phyloP scores from a whole-genome alignment of 2,113 vertebrate species.

The Climacteris rufus region DNA sequence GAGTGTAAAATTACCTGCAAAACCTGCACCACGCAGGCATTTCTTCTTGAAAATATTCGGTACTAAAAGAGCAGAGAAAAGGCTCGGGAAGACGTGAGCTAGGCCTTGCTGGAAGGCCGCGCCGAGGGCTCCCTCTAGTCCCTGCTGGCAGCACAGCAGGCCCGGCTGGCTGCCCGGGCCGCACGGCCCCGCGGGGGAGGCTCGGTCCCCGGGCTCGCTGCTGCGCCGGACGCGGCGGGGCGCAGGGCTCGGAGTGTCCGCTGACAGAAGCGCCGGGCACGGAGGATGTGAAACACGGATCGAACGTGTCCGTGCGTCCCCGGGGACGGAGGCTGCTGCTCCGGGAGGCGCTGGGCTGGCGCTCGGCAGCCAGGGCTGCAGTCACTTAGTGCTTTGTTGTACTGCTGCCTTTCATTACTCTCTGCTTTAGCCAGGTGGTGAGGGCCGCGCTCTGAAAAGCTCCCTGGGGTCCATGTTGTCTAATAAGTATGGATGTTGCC shows the following conservation, averaged over 20 bases:
- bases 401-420: conserved; percentile 10
- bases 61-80: not conserved
- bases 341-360: not conserved
- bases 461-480: conserved; percentile 46
- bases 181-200: too few species aligned
- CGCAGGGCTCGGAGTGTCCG: not conserved
- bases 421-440: conserved; percentile 46
- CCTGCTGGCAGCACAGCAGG: conserved; percentile 50
- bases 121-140: conserved; percentile 76
- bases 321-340: not conserved
- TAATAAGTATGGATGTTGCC: conserved; percentile 70
- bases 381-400: conserved; percentile 13
- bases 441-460: conserved; percentile 31
- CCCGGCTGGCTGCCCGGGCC: too few species aligned
- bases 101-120: not conserved
- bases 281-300: not conserved
- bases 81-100: too few species aligned
- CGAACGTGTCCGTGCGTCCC: not conserved
- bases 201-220: too few species aligned
- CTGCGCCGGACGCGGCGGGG: too few species aligned
- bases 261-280: not conserved
- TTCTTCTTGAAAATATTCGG: not conserved
- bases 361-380: not conserved
- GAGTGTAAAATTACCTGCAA: not conserved
- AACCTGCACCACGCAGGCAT: not conserved